Evolutionary conservation across 2,113 vertebrate species (phyloP).

Genomic region (Pelecanus crispus): DNA sequence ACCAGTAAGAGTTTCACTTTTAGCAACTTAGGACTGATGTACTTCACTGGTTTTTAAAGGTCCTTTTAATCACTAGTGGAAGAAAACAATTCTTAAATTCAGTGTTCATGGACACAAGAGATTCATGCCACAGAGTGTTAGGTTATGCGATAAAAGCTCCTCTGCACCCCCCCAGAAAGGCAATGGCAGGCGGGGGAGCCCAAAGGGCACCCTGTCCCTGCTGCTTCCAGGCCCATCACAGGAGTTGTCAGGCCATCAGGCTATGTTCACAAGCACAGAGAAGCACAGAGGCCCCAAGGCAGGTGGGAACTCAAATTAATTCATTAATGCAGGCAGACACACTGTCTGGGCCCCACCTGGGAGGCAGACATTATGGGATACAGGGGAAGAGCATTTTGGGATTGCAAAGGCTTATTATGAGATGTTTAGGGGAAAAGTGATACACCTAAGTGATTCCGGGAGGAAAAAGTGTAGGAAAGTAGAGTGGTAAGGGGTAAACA

Average conservation of each 20-base stretch:
- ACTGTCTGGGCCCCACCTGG: fast-evolving
- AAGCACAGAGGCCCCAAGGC: neutral
- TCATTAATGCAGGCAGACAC: neutral
- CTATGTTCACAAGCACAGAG: neutral
- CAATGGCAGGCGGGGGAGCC: neutral
- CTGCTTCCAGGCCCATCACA: neutral
- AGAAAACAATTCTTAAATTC: neutral
- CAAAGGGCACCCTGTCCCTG: neutral
- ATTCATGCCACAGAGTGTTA: neutral
- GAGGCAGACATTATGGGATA: neutral
- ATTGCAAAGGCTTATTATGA: neutral
- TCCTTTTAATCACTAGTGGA: neutral
- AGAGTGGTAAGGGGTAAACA: neutral
- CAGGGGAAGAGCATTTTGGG: neutral
- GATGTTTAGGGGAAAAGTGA: neutral
- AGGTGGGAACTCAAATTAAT: neutral
- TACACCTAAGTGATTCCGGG: neutral
- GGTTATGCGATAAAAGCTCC: neutral
- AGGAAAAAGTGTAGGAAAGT: neutral
- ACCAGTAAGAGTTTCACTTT: neutral
- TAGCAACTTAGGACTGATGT: neutral
- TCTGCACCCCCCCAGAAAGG: neutral
- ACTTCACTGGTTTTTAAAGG: neutral
- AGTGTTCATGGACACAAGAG: fast-evolving
- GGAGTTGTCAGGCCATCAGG: neutral